Evolutionary conservation across 2,113 vertebrate species (phyloP), one percentile per base, ranked within the genome.

Genomic region (Atractosteus spatula): DNA sequence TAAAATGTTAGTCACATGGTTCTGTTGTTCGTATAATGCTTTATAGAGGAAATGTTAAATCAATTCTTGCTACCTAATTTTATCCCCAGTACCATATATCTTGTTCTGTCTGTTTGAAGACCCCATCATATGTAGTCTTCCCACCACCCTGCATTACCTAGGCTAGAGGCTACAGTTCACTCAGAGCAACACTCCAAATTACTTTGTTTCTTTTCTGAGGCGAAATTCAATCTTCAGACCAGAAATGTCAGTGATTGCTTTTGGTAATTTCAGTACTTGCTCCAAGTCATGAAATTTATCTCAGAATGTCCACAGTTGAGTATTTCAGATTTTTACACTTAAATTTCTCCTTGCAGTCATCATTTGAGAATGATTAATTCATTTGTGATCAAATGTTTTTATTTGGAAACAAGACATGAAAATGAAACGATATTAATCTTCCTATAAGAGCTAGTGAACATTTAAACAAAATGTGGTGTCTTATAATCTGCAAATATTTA

Each of bases 21-120:
- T 51, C 10, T 51, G 47, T 51, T 51, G 47, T 51, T 51, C 47
- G 3, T 10, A 51, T 72, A 41, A 70, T 73, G 76, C 78, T 72
- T 80, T 78, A 67, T 77, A 84, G 76, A 75, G 62, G 78, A 79
- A 79, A 74, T 75, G 66, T 69, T 75, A 66, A 77, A 78, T 76
- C 72, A 77, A 78, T 78, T 69, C 62, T 66, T 62, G 55, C 64
- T 70, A 62, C 78, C 68, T 17, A 51, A 51, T 7, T 51, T 10
- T 10, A 51, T 51, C 10, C 47, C 47, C 47, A 51, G 47, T 51
- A 10, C 47, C 5, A 51, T 63, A 16, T 8, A 51, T 51, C 47
- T 51, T 51, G 47, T 63, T 72, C 29, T 13, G 29, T 8, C 51
- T 16, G 13, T 66, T 51, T n/a, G 11, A 42, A 47, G 51, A 14